These are phyloP conservation scores for Ommatoiulus sabulosus DNA, from an alignment of 2,888 invertebrate species.

Conservation along the genomic window DNA sequence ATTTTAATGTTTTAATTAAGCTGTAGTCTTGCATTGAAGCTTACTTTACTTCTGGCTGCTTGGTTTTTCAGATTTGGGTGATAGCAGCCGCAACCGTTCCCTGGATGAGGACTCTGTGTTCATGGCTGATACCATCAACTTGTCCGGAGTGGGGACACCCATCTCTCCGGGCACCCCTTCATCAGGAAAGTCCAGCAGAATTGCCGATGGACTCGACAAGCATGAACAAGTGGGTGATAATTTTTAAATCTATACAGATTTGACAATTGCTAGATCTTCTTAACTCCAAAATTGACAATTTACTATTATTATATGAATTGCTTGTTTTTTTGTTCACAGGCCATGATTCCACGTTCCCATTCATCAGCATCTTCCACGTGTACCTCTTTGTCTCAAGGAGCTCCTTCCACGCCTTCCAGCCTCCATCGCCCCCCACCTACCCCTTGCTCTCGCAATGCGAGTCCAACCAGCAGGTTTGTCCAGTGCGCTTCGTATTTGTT, in stretches of 20 bases:
- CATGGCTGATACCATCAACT: constrained; percentile 38
- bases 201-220: not conserved
- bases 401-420: constrained; percentile 42
- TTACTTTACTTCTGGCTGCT: not conserved
- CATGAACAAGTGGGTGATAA: not conserved
- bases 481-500: not conserved
- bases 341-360: not conserved
- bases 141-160: constrained; percentile 35
- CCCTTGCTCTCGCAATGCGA: constrained; percentile 51
- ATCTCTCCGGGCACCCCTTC: constrained; percentile 50
- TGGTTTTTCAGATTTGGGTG: constrained; percentile 24
- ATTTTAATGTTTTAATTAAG: not conserved
- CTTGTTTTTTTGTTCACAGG: not conserved
- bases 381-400: constrained; percentile 54
- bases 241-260: too few species aligned
- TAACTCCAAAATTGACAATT: too few species aligned
- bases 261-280: too few species aligned
- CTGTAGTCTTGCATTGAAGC: not conserved
- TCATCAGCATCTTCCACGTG: constrained; percentile 50
- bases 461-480: constrained; percentile 54
- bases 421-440: not conserved
- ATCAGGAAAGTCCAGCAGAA: constrained; percentile 21
- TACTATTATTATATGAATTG: too few species aligned
- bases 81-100: not conserved
- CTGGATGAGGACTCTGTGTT: constrained; percentile 52